Evolutionary conservation across 2,113 vertebrate species (phyloP).

Genomic region (Protomyctophum bolini): DNA sequence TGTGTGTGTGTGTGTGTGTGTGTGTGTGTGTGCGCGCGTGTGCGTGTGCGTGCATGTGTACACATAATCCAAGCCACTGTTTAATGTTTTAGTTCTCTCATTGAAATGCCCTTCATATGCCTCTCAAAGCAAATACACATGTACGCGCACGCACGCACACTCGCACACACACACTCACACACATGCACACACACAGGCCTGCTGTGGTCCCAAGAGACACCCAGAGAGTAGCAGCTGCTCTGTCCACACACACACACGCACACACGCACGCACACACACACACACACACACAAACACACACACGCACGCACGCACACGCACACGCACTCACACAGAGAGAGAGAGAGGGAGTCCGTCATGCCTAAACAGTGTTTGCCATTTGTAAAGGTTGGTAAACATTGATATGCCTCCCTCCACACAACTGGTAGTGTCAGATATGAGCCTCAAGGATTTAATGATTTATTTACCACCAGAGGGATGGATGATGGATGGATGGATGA

Average conservation of each 20-base stretch:
- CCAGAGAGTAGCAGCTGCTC: constrained; percentile 49
- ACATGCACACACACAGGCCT: constrained; percentile 22
- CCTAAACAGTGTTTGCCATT: constrained; percentile 29
- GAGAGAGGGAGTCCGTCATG: constrained; percentile 1
- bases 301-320: neutral
- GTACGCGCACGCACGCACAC: neutral
- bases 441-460: constrained; percentile 35
- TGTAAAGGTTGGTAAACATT: constrained; percentile 42
- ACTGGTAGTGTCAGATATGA: constrained; percentile 39
- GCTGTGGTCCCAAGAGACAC: constrained; percentile 46
- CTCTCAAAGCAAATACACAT: constrained; percentile 16
- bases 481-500: neutral
- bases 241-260: constrained; percentile 5
- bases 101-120: constrained; percentile 49
- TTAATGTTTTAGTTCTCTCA: constrained; percentile 28
- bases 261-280: constrained; percentile 15
- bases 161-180: neutral
- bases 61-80: constrained; percentile 2
- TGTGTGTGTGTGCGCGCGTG: neutral
- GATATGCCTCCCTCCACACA: constrained; percentile 31
- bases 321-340: constrained; percentile 16
- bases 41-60: constrained; percentile 47
- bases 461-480: neutral
- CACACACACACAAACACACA: constrained; percentile 10
- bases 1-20: too few relatives aligned